Conservation (phyloP, 1,140 invertebrate genomes). For the Drosophila simulans region DNA sequence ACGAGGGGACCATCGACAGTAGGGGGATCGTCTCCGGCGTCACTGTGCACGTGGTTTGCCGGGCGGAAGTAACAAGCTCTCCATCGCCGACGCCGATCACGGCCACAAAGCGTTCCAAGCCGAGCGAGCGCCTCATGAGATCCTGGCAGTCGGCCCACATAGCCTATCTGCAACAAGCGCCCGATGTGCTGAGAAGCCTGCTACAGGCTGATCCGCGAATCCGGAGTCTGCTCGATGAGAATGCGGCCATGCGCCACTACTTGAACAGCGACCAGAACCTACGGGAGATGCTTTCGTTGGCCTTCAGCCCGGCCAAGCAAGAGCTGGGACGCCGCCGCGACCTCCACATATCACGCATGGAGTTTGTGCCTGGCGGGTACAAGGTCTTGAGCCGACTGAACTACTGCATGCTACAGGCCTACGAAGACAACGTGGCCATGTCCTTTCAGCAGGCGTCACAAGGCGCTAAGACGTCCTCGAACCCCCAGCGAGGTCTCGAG, state of each 20-base stretch:
- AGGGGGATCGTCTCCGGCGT: constrained; percentile 65
- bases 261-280: constrained; percentile 61
- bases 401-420: constrained; percentile 22
- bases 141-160: not conserved
- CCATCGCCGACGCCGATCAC: not conserved
- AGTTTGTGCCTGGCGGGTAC: constrained; percentile 45
- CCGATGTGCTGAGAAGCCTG: constrained; percentile 23
- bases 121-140: not conserved
- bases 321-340: constrained; percentile 55
- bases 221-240: constrained; percentile 31
- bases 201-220: constrained; percentile 37
- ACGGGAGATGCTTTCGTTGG: constrained; percentile 29
- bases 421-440: constrained; percentile 57
- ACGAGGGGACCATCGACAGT: constrained; percentile 58
- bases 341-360: constrained; percentile 51
- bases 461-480: not conserved
- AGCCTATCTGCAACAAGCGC: constrained; percentile 25
- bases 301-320: constrained; percentile 48
- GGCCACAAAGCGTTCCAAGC: too few species aligned
- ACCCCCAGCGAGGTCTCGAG: constrained; percentile 58
- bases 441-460: constrained; percentile 14
- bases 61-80: not conserved
- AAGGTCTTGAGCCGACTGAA: constrained; percentile 19
- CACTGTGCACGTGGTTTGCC: constrained; percentile 57
- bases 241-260: constrained; percentile 36